Conservation (phyloP, 1,140 invertebrate genomes). For the Thaumetopoea pityocampa region DNA sequence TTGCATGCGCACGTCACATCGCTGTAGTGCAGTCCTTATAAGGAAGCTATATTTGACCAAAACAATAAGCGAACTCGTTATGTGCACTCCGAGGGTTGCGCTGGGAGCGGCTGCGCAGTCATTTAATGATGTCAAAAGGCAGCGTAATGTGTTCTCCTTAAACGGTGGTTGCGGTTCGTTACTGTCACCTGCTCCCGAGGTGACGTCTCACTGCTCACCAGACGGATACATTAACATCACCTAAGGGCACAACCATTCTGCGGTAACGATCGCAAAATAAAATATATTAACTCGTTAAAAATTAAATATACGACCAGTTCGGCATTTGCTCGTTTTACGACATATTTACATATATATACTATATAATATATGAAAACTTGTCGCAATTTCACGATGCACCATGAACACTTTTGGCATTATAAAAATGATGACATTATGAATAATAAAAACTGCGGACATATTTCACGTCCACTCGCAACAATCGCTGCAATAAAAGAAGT, state of each 20-base stretch:
- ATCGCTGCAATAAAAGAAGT: slow-evolving; percentile 37
- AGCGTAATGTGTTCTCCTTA: slow-evolving; percentile 56
- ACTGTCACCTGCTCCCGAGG: slow-evolving; percentile 45
- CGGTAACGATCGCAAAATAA: slow-evolving; percentile 24
- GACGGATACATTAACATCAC: slow-evolving; percentile 33
- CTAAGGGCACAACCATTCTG: slow-evolving; percentile 26
- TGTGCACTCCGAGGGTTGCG: slow-evolving; percentile 27
- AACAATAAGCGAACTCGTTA: slow-evolving; percentile 29
- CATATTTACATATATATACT: slow-evolving; percentile 21
- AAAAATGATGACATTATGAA: slow-evolving; percentile 27
- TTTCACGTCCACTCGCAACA: slow-evolving; percentile 42
- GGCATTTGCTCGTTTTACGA: slow-evolving; percentile 13
- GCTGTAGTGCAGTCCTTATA: slow-evolving; percentile 3
- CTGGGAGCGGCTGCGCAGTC: slow-evolving; percentile 27
- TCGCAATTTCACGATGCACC: slow-evolving; percentile 2
- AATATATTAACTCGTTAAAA: slow-evolving; percentile 25
- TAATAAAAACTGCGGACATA: slow-evolving; percentile 31
- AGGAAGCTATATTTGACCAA: slow-evolving; percentile 14
- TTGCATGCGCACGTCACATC: slow-evolving; percentile 10
- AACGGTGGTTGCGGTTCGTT: slow-evolving; percentile 54
- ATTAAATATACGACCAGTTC: slow-evolving; percentile 23
- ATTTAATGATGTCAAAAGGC: slow-evolving; percentile 68
- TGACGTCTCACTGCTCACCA: slow-evolving; percentile 51
- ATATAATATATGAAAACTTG: too few relatives aligned
- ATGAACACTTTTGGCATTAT: slow-evolving; percentile 26